Evolutionary conservation across 2,113 vertebrate genomes (phyloP), one percentile per base, ranked within the genome.

Genomic region (Jaculus jaculus): DNA sequence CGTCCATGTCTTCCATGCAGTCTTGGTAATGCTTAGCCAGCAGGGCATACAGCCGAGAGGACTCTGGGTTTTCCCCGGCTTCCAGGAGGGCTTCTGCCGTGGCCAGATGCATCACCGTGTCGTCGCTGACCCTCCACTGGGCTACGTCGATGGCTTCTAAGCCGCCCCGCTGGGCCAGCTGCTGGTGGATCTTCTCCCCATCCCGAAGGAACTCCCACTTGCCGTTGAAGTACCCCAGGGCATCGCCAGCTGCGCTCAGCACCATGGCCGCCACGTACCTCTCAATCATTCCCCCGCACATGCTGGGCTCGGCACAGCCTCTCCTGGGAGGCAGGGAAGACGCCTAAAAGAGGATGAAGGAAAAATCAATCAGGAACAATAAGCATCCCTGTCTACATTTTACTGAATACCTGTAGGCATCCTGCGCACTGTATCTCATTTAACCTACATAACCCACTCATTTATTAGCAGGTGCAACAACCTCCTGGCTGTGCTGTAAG

Each of bases 81-180:
- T 98, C 96, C 74, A 98, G 73, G 80, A 99, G 96, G 10, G 98
- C 98, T 84, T 99, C 98, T 0, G 98, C 98, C 0, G 98, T 99
- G n/a, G 99, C 99, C 95, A 99, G 90, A 91, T 99, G 98, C 98
- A 99, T 99, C 71, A 99, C 97, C 0, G 99, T 99, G n/a, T 99
- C 98, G 54, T 99, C 98, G 0, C 98, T 99, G 84, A 99, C 98
- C 18, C 54, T 97, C 98, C 98, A 98, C 0, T 69, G 84, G 0
- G 60, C 86, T 58, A 98, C 96, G 3, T 97, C 94, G 30, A 99
- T 26, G 58, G 98, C 96, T 10, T 84, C 77, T 5, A 99, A 81
- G 15, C 98, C 99, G 0, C 98, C 98, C 95, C 97, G 96, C 89
- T 96, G 15, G 0, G 94, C 96, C 95, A 99, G 87, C 95, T 98